Conservation (phyloP, 2,888 invertebrate species). For the Venustoraphidia nigricollis region DNA sequence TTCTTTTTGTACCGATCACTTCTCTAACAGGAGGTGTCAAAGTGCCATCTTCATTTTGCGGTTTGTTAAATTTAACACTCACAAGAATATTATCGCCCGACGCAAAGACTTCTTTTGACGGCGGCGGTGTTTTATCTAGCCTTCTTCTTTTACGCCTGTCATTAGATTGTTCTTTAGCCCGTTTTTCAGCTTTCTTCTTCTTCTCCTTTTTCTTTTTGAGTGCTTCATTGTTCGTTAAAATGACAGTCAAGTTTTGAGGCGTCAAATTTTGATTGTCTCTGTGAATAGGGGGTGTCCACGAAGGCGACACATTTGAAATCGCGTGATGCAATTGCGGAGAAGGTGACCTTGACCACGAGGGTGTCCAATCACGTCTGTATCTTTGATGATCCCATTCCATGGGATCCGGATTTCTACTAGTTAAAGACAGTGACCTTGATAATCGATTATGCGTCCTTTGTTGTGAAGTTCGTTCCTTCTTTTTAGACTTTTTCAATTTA, state of each 20-base stretch:
- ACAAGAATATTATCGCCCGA: slow-evolving; percentile 87
- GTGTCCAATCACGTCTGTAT: slow-evolving; percentile 26
- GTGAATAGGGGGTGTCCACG: slow-evolving; percentile 47
- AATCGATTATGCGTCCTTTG: slow-evolving; percentile 23
- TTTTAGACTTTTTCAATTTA: slow-evolving; percentile 20
- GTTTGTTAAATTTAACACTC: slow-evolving; percentile 79
- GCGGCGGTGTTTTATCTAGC: slow-evolving; percentile 35
- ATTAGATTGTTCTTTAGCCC: slow-evolving; percentile 9
- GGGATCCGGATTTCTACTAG: slow-evolving; percentile 15
- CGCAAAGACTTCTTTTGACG: slow-evolving; percentile 81
- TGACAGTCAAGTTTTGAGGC: slow-evolving; percentile 40
- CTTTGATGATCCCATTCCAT: slow-evolving; percentile 21
- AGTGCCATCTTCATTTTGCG: slow-evolving; percentile 27
- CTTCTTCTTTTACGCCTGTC: slow-evolving; percentile 27
- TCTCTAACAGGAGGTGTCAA: slow-evolving; percentile 18
- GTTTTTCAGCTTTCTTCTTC: slow-evolving; percentile 24
- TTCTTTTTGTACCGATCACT: slow-evolving; percentile 25
- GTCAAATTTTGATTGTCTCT: slow-evolving; percentile 26
- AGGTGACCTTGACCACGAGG: slow-evolving; percentile 43
- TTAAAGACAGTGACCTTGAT: slow-evolving; percentile 17
- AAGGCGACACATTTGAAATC: slow-evolving; percentile 23
- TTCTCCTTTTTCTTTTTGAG: slow-evolving; percentile 32
- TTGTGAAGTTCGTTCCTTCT: slow-evolving; percentile 21
- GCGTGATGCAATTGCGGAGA: slow-evolving; percentile 27
- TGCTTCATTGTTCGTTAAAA: slow-evolving; percentile 38